Base-by-base conservation (phyloP, 2,888 invertebrate species). In the Epinotia brunnichana region DNA sequence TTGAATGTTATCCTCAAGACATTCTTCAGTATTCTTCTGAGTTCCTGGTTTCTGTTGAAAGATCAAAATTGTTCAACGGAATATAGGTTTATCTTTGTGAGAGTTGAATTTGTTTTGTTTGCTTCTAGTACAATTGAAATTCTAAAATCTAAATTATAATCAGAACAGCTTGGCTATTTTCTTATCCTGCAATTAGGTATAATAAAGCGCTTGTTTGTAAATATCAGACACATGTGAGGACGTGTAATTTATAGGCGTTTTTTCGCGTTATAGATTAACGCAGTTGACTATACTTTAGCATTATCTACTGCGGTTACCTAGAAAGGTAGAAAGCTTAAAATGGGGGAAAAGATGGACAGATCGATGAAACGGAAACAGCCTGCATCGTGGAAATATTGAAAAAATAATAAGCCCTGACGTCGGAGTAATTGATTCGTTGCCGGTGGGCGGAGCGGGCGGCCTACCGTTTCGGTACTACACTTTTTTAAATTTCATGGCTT, bases 391-490 rank as follows among this genome's bases (percentile, higher is more conserved):
- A 54, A 66, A 66, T 66, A 66, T 56, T 66, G 66, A 66, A 66
- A 66, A 66, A 66, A 66, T 66, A 66, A 66, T 66, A 66, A 66
- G 54, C n/a, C 21, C 54, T 2, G 66, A 56, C 66, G 66, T 21
- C 41, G 54, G 53, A 66, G 54, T 39, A 56, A 66, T 66, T 66
- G 66, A 39, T 66, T 66, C 64, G 64, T 17, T 13, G 64, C 19
- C n/a, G 48, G 29, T 21, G 13, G 60, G 60, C 29, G 35, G 29
- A n/a, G 41, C 48, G 21, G 61, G 63, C 24, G 15, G 29, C n/a
- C 56, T 7, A 29, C 56, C 29, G 29, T 29, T 57, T 57, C 29
- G n/a, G 29, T 9, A 24, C 24, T 21, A 51, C 48, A 10, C n/a
- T 54, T 56, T 17, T 19, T 21, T 62, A 15, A 15, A 44, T 44